phyloP scores from a whole-genome alignment of 1,140 invertebrate species.

The Caenorhabditis briggsae region DNA sequence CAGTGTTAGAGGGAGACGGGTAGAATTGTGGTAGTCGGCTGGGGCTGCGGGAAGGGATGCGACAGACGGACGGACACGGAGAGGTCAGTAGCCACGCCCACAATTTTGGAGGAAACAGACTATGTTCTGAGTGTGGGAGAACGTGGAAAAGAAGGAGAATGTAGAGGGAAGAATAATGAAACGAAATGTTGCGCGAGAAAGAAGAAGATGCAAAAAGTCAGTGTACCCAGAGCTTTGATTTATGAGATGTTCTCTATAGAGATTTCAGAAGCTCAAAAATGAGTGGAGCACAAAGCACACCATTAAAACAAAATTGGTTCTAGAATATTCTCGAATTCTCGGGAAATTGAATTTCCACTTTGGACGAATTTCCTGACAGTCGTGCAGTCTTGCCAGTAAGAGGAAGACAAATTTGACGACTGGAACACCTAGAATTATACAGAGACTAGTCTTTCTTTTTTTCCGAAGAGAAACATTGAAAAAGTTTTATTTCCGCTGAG shows the following conservation, averaged over 20 bases:
- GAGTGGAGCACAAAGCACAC: background rate
- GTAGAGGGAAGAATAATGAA: slow-evolving; percentile 44
- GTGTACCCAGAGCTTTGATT: slow-evolving; percentile 28
- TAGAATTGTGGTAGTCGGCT: slow-evolving; percentile 40
- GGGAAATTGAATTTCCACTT: too few species aligned
- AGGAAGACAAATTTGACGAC: too few species aligned
- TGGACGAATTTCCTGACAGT: too few species aligned
- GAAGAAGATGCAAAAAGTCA: slow-evolving; percentile 2
- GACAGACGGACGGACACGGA: slow-evolving; percentile 44
- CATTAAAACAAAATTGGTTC: background rate
- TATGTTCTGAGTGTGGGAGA: slow-evolving; percentile 38
- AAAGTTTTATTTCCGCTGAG: too few species aligned
- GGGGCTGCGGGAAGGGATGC: slow-evolving; percentile 35
- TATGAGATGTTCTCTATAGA: background rate
- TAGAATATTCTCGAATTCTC: background rate
- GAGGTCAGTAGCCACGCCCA: slow-evolving; percentile 51
- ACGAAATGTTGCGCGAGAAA: background rate
- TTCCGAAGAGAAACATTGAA: too few species aligned
- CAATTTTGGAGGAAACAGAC: background rate
- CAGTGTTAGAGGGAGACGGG: background rate
- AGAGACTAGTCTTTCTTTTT: too few species aligned
- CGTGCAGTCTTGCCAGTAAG: too few species aligned
- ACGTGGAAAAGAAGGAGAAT: background rate
- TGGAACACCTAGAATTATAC: too few species aligned
- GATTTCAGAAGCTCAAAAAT: background rate